Evolutionary conservation across 2,888 invertebrate species (phyloP).

Genomic region (Stenotaenia linearis): DNA sequence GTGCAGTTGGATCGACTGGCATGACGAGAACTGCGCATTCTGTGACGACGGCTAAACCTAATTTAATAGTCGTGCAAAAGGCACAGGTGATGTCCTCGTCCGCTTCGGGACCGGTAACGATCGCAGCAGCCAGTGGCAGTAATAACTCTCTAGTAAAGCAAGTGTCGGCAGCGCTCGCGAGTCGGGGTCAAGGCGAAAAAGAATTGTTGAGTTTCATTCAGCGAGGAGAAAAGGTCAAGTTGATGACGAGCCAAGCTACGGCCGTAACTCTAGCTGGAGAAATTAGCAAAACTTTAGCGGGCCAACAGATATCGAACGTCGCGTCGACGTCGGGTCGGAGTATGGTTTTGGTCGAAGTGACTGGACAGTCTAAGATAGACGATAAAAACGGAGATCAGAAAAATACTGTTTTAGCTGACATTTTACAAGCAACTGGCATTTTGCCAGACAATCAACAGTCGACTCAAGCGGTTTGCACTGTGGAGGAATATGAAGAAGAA

Average conservation of each 20-base stretch:
- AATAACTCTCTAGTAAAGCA: conserved; percentile 2
- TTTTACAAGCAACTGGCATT: conserved; percentile 45
- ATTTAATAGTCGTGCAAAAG: conserved; percentile 58
- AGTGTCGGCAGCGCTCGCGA: neutral
- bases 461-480: neutral
- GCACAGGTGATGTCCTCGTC: conserved; percentile 32
- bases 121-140: neutral
- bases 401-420: conserved; percentile 43
- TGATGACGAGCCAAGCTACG: neutral
- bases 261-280: neutral
- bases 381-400: conserved; percentile 36
- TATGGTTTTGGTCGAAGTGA: conserved; percentile 29
- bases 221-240: neutral
- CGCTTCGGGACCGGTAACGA: neutral
- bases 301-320: conserved; percentile 3
- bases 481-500: neutral
- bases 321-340: neutral
- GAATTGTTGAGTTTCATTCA: neutral
- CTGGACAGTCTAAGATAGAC: neutral
- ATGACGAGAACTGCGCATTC: neutral
- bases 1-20: neutral
- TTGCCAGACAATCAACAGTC: conserved; percentile 36
- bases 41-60: conserved; percentile 49
- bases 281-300: neutral
- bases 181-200: neutral